Conservation (phyloP, 2,113 vertebrate species). For the Indri indri region DNA sequence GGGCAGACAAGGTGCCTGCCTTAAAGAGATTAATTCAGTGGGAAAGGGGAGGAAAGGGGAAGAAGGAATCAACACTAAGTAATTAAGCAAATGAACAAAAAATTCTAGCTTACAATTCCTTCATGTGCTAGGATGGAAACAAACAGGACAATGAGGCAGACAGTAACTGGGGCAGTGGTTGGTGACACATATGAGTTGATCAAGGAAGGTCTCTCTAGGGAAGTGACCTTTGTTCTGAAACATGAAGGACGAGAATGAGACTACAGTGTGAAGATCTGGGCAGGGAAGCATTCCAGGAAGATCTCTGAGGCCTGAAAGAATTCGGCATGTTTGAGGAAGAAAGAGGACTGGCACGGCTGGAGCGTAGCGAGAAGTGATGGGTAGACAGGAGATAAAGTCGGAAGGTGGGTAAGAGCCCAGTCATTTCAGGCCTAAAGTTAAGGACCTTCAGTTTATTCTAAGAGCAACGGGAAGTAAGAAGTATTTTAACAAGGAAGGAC, state of each 20-base stretch:
- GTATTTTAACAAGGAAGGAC: not conserved
- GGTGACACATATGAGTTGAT: no score
- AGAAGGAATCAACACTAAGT: not conserved
- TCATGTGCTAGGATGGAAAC: not conserved
- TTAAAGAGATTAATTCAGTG: not conserved
- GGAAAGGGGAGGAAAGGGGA: not conserved
- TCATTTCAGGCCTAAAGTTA: no score
- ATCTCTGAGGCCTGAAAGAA: not conserved
- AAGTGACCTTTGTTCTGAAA: not conserved
- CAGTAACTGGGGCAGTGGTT: not conserved
- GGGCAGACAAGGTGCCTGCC: no score
- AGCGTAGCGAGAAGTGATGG: no score
- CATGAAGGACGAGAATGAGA: not conserved
- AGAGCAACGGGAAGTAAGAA: not conserved
- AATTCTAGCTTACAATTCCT: not conserved
- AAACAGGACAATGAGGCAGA: not conserved
- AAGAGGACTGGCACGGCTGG: not conserved
- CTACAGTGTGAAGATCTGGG: not conserved
- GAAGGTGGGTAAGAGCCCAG: no score
- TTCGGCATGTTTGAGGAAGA: not conserved
- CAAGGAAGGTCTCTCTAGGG: not conserved
- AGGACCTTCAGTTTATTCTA: not conserved
- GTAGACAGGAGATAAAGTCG: not conserved
- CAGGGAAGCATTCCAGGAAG: not conserved
- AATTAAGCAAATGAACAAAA: not conserved